A percentile compares a stretch with the other conserved stretches of the same genome.
Evolutionary conservation across 1,140 invertebrate species (phyloP).

Genomic region (Papilio polytes): DNA sequence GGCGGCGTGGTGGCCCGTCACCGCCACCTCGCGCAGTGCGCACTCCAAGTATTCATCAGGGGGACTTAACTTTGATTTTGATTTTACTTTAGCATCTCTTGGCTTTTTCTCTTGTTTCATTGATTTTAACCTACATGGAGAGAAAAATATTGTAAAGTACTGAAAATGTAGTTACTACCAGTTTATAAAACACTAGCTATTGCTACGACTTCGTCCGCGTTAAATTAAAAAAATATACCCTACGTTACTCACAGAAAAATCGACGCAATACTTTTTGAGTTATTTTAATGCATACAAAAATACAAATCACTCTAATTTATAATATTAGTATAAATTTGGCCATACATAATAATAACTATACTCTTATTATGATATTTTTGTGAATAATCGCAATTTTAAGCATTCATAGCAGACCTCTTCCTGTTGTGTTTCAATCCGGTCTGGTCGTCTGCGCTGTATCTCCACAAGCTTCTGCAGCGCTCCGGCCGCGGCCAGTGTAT

Average conservation of each 20-base stretch:
- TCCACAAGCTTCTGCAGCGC: constrained; percentile 84
- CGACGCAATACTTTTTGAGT: too few species aligned
- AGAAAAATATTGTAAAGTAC: background rate
- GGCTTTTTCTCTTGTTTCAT: constrained; percentile 18
- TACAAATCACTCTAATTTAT: too few species aligned
- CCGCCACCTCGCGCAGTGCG: constrained; percentile 85
- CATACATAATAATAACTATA: too few species aligned
- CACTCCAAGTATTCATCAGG: constrained; percentile 88
- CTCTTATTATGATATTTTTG: too few species aligned
- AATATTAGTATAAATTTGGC: too few species aligned
- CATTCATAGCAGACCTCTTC: constrained; percentile 51
- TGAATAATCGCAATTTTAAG: too few species aligned
- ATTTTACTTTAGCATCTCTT: constrained; percentile 34
- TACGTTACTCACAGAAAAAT: too few species aligned
- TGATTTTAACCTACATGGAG: background rate
- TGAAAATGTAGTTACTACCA: background rate
- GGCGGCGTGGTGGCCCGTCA: constrained; percentile 88
- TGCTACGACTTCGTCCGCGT: too few species aligned
- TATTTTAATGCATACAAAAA: too few species aligned
- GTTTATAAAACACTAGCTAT: background rate
- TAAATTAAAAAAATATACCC: too few species aligned
- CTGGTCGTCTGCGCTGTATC: constrained; percentile 63
- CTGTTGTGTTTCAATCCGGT: constrained; percentile 51
- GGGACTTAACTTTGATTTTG: constrained; percentile 58
- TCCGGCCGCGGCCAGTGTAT: constrained; percentile 87